These are phyloP conservation scores for Aphis craccivora DNA, from an alignment of 1,140 invertebrate species.

Conservation along the genomic window DNA sequence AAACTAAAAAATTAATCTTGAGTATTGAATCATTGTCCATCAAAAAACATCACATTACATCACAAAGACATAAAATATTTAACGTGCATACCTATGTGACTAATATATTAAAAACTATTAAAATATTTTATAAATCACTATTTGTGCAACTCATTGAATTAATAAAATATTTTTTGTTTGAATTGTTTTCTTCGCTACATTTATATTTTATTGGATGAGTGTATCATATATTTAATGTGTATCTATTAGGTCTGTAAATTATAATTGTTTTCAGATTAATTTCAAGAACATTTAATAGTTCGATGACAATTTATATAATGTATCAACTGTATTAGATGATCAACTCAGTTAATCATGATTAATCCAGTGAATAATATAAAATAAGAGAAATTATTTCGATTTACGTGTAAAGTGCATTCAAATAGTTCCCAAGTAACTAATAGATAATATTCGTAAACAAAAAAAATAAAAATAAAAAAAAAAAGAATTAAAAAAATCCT, in stretches of 20 bases:
- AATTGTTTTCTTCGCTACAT: background rate
- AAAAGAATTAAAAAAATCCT: background rate
- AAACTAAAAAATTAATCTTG: background rate
- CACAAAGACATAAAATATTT: constrained; percentile 2
- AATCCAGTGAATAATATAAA: background rate
- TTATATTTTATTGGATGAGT: background rate
- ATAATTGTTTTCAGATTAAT: background rate
- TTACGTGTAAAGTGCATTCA: background rate
- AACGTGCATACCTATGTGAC: background rate
- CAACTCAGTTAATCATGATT: background rate
- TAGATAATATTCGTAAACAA: background rate
- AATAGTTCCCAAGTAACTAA: background rate
- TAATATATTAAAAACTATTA: background rate
- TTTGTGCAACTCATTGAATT: background rate
- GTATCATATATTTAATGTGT: background rate
- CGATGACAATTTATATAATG: background rate
- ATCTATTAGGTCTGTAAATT: background rate
- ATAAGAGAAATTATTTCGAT: background rate
- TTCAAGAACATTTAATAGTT: background rate
- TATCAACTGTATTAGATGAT: background rate
- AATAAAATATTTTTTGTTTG: background rate
- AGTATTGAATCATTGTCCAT: background rate
- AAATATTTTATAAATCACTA: background rate
- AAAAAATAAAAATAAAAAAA: background rate
- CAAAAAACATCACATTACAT: background rate